Base-by-base conservation (phyloP, 2,888 invertebrate genomes). In the Phania funesta region DNA sequence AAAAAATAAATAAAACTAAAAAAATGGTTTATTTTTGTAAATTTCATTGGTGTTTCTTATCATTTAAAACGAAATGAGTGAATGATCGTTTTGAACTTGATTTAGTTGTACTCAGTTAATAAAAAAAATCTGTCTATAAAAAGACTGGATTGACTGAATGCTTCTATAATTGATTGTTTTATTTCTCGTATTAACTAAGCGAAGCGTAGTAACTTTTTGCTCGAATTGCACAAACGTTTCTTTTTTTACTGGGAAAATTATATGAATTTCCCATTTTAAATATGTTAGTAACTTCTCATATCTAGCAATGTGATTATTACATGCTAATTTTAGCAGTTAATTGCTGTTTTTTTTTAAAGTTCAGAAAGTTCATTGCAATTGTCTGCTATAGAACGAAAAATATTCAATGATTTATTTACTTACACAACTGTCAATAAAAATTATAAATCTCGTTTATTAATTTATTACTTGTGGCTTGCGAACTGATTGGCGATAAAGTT, bases 321-420 rank as follows among this genome's bases (percentile, higher is more conserved):
- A 56, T 77, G 44, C 26, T 58, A 56, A 68, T 56, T 62, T 24
- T 38, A 58, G 48, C 62, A 64, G 50, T 64, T 80, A 80, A 80
- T 75, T 80, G 50, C 7, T 75, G 9, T 58, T 20, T 9, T 29
- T 29, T 44, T 16, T 20, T 58, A 70, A 70, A 75, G 74, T 52
- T 75, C 50, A 56, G 11, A 58, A 80, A 75, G 74, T 80, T 80
- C 80, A 80, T 52, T 73, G 78, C 41, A 68, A 29, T 44, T 64
- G 35, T 16, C 4, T 38, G 35, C n/a, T 38, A 38, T 38, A 8
- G 11, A 38, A 38, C n/a, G 13, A 38, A 32, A 32, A 13, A 13
- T 1, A 38, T 13, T 38, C 2, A 38, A 4, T 38, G 11, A 13
- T 13, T 38, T 38, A 38, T n/a, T n/a, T n/a, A n/a, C n/a, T n/a